Conservation (phyloP, 1,140 invertebrate genomes). For the Neodiprion virginianus region DNA sequence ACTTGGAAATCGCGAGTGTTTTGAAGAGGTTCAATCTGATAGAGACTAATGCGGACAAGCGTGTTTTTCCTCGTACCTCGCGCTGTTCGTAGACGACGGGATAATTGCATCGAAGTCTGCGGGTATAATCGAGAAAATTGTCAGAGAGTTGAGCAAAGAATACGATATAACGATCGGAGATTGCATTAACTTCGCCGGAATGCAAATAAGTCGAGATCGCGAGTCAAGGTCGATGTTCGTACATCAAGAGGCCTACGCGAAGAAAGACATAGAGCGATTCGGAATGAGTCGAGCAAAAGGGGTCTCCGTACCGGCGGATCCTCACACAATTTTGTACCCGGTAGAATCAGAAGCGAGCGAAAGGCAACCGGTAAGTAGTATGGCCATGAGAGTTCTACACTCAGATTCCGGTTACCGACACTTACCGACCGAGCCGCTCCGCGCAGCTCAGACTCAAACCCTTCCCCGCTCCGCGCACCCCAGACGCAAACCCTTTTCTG, state of each 20-base stretch:
- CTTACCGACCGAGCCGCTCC: too few relatives aligned
- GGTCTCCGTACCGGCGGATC: not conserved
- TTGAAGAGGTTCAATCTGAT: not conserved
- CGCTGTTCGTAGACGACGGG: not conserved
- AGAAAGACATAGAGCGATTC: not conserved
- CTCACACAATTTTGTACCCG: too few relatives aligned
- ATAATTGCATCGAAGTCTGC: not conserved
- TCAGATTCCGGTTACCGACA: too few relatives aligned
- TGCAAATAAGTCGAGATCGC: constrained; percentile 9
- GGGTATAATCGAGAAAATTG: not conserved
- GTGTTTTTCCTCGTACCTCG: not conserved
- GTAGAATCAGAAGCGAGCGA: too few relatives aligned
- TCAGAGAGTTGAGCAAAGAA: not conserved
- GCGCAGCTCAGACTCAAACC: too few relatives aligned
- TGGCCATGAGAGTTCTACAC: too few relatives aligned
- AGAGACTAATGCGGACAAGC: not conserved
- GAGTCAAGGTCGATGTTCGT: constrained; percentile 7
- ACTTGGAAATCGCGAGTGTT: constrained; percentile 17
- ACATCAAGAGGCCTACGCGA: not conserved
- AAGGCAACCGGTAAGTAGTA: too few relatives aligned
- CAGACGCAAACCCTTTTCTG: too few relatives aligned
- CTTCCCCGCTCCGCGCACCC: too few relatives aligned
- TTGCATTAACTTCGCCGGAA: not conserved
- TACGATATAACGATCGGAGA: not conserved
- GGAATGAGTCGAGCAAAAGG: not conserved